phyloP scores from a whole-genome alignment of 1,140 invertebrate species.

The Anadara kagoshimensis region DNA sequence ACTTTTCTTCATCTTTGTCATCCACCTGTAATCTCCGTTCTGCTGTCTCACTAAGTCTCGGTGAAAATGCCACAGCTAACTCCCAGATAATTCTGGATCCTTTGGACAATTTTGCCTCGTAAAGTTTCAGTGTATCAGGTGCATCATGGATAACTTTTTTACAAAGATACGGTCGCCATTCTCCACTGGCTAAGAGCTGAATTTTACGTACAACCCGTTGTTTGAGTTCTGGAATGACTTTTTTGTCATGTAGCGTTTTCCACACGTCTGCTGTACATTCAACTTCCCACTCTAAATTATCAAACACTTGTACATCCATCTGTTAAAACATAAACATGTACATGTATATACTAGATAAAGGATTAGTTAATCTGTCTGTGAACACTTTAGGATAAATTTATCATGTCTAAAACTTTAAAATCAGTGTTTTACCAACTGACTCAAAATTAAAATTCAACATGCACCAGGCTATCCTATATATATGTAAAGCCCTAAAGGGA shows the following conservation, averaged over 20 bases:
- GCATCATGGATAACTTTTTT: conserved; percentile 48
- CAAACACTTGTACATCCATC: conserved; percentile 53
- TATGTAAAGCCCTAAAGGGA: too few relatives aligned
- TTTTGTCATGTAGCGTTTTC: conserved; percentile 58
- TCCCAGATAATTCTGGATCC: conserved; percentile 64
- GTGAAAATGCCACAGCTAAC: conserved; percentile 65
- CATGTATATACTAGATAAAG: neutral
- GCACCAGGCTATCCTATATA: too few relatives aligned
- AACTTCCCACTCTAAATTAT: conserved; percentile 68
- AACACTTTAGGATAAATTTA: neutral
- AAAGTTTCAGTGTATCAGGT: conserved; percentile 56
- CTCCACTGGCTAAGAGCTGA: conserved; percentile 59
- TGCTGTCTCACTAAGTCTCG: conserved; percentile 57
- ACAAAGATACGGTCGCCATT: conserved; percentile 56
- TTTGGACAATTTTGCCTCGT: conserved; percentile 58
- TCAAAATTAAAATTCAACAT: too few relatives aligned
- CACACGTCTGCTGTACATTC: conserved; percentile 68
- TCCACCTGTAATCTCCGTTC: conserved; percentile 48
- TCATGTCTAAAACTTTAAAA: too few relatives aligned
- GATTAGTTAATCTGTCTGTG: neutral
- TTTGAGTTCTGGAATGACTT: conserved; percentile 52
- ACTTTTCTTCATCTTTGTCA: conserved; percentile 23
- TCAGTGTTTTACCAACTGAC: too few relatives aligned
- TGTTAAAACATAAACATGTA: conserved; percentile 4
- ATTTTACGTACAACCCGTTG: conserved; percentile 54